Evolutionary conservation across 2,888 invertebrate species (phyloP), one percentile per base, ranked within the genome.

Genomic region (Machimus rusticus): DNA sequence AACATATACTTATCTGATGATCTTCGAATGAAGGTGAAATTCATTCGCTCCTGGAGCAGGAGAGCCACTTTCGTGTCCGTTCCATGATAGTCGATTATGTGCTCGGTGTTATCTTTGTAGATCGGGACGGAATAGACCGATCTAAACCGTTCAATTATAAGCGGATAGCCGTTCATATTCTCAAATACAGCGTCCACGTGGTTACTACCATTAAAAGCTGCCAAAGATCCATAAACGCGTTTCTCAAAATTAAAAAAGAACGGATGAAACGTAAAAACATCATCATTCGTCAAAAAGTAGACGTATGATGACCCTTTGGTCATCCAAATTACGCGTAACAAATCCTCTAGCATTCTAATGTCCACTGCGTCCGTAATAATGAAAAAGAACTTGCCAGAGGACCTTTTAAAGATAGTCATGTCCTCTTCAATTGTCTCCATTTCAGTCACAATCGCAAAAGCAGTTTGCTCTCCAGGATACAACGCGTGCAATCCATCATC

Each of bases 71-170:
- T 89, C 16, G 90, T 90, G 89, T 93, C 93, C 3, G 92, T 91
- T 1, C 93, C 92, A 0, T 86, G 86, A 5, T 89, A 90, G 0
- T 87, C 77, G 0, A 89, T 66, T 0, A 91, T 88, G 31, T 89
- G 87, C 3, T 89, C 78, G 19, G 43, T 78, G 1, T 19, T 6
- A 8, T 37, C 86, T 5, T 37, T 55, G 37, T 76, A 57, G n/a
- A 87, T 87, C 0, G 91, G 88, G 0, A 89, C 87, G 0, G 92
- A 91, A 87, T 91, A 92, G 0, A 91, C 91, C 0, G 93, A 92
- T 86, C 90, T 89, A 82, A 93, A 92, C 37, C 92, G 90, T 87
- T 93, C 92, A 0, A 91, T 89, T 2, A 90, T 90, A 14, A 93
- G 6, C 0, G 91, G 90, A 89, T 92, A 92, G 1, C 91, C 91